Conservation (phyloP, 2,113 vertebrate species). For the Oreocharis arfaki region DNA sequence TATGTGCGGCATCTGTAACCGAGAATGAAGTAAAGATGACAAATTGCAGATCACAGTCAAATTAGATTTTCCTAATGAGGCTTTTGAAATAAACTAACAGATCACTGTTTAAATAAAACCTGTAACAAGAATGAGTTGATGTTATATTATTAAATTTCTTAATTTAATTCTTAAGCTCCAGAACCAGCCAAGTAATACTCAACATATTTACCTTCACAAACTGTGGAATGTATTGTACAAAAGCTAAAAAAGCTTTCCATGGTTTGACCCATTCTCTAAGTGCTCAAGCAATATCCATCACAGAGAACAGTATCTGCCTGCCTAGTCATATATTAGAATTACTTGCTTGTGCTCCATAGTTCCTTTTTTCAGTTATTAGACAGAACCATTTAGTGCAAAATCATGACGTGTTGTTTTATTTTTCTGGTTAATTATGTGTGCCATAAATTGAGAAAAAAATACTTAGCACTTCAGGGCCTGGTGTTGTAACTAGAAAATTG, state of each 20-base stretch:
- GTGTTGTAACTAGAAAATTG: neutral
- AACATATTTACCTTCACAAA: neutral
- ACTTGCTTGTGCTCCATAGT: neutral
- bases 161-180: slow-evolving; percentile 57
- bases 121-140: slow-evolving; percentile 18
- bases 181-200: slow-evolving; percentile 7
- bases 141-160: slow-evolving; percentile 40
- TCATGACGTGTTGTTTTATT: neutral
- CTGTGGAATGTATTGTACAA: neutral
- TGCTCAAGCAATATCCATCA: neutral
- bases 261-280: neutral
- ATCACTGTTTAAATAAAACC: slow-evolving; percentile 57
- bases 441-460: slow-evolving; percentile 3
- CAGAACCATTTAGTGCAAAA: neutral
- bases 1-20: neutral
- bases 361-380: neutral
- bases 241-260: neutral
- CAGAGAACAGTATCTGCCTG: neutral
- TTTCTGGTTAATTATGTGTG: neutral
- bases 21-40: neutral
- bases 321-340: neutral
- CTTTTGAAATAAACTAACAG: slow-evolving; percentile 60
- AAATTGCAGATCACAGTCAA: slow-evolving; percentile 39
- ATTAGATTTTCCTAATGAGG: slow-evolving; percentile 55
- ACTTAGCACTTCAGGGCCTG: neutral